Conservation (phyloP, 1,140 invertebrate genomes). For the Megalonaias nervosa region DNA sequence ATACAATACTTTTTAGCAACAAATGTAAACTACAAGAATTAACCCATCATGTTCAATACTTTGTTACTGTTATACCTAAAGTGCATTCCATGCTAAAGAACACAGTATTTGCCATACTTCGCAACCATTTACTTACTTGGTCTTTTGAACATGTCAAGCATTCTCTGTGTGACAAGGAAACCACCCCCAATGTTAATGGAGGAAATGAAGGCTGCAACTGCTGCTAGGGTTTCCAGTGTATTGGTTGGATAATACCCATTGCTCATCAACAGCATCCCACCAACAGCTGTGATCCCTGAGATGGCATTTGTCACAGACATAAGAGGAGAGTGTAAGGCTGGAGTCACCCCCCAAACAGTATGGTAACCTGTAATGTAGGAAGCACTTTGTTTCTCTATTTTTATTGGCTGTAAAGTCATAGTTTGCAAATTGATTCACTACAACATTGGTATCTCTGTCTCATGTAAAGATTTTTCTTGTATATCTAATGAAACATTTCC, state of each 20-base stretch:
- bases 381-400: too few species aligned
- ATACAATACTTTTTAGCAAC: too few species aligned
- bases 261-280: conserved; percentile 86
- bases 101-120: neutral
- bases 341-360: conserved; percentile 93
- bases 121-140: conserved; percentile 71
- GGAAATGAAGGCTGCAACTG: conserved; percentile 87
- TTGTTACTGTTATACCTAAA: too few species aligned
- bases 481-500: too few species aligned
- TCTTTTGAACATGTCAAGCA: conserved; percentile 94
- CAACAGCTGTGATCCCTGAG: conserved; percentile 92
- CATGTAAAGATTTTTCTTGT: too few species aligned
- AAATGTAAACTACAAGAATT: too few species aligned
- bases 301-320: conserved; percentile 96
- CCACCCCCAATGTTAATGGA: conserved; percentile 94
- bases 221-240: conserved; percentile 80
- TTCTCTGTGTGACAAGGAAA: conserved; percentile 90
- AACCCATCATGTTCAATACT: too few species aligned
- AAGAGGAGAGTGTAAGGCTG: conserved; percentile 90
- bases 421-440: too few species aligned
- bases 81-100: too few species aligned
- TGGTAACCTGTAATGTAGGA: conserved; percentile 78
- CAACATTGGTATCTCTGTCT: too few species aligned
- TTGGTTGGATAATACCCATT: conserved; percentile 84
- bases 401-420: too few species aligned